These are phyloP conservation scores for Catostylus mosaicus DNA, from an alignment of 30 jellyfish, hydroid and myxozoan species.

Conservation along the genomic window DNA sequence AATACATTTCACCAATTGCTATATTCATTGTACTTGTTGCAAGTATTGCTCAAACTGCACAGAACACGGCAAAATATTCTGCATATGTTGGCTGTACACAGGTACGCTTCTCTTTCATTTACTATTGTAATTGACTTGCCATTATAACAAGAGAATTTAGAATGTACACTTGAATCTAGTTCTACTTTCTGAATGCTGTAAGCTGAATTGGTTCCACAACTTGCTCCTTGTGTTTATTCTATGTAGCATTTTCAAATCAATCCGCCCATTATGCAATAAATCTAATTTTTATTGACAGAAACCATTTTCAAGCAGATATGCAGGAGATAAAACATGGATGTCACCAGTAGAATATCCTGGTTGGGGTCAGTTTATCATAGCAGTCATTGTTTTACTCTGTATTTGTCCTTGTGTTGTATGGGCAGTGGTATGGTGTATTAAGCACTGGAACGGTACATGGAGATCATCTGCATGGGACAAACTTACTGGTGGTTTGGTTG, in stretches of 20 bases:
- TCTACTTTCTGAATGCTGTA: too few species aligned
- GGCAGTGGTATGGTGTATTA: constrained; percentile 47
- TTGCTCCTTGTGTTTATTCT: not conserved
- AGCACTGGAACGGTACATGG: constrained; percentile 65
- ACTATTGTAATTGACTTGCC: too few species aligned
- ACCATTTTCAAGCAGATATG: constrained; percentile 42
- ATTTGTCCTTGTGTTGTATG: constrained; percentile 68
- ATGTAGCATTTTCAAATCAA: not conserved
- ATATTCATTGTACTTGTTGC: constrained; percentile 78
- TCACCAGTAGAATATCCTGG: constrained; percentile 74
- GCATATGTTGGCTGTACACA: constrained; percentile 90
- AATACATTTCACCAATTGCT: constrained; percentile 95
- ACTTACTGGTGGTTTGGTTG: constrained; percentile 54
- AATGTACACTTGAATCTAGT: too few species aligned
- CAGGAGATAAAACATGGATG: constrained; percentile 75
- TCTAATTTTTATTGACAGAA: constrained; percentile 16
- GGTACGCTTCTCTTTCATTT: constrained; percentile 20
- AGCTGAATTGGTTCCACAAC: too few species aligned
- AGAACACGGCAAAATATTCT: constrained; percentile 65
- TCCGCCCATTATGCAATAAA: not conserved
- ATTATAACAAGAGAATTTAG: too few species aligned
- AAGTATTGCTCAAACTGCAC: constrained; percentile 66
- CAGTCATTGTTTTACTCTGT: constrained; percentile 64
- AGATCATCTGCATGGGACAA: constrained; percentile 32
- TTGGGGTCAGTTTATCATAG: constrained; percentile 88